These are phyloP conservation scores for Pristionchus japonicus DNA, from an alignment of 2,888 invertebrate species.

Conservation along the genomic window DNA sequence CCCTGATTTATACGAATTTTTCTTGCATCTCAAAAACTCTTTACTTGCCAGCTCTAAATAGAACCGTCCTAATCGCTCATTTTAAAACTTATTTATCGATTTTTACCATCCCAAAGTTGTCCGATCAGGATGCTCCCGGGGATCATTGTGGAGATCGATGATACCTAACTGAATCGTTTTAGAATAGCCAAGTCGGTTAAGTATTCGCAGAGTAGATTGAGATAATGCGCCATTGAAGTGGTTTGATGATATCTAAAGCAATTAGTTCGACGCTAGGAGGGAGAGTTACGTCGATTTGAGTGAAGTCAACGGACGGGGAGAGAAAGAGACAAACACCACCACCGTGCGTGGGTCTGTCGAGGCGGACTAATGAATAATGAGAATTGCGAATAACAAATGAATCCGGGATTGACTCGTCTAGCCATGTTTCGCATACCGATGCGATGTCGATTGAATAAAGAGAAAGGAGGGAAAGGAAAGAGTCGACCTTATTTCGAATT, in stretches of 20 bases:
- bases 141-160: too few species aligned
- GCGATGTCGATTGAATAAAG: neutral
- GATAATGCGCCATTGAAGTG: neutral
- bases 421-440: neutral
- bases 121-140: too few species aligned
- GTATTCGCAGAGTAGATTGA: too few species aligned
- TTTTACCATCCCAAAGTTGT: too few species aligned
- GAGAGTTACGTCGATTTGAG: neutral
- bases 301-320: neutral
- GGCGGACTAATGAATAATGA: neutral
- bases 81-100: too few species aligned
- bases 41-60: too few species aligned
- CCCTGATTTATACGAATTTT: too few species aligned
- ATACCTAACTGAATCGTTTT: too few species aligned
- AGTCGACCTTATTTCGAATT: too few species aligned
- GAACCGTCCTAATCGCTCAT: too few species aligned
- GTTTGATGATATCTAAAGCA: neutral
- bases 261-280: neutral
- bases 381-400: neutral
- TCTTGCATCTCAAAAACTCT: too few species aligned
- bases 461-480: neutral
- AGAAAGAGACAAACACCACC: slow-evolving; percentile 3
- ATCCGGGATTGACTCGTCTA: neutral
- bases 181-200: too few species aligned
- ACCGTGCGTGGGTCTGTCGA: neutral